Evolutionary conservation across 2,113 vertebrate genomes (phyloP), one percentile per base, ranked within the genome.

Genomic region (Columba janthina): DNA sequence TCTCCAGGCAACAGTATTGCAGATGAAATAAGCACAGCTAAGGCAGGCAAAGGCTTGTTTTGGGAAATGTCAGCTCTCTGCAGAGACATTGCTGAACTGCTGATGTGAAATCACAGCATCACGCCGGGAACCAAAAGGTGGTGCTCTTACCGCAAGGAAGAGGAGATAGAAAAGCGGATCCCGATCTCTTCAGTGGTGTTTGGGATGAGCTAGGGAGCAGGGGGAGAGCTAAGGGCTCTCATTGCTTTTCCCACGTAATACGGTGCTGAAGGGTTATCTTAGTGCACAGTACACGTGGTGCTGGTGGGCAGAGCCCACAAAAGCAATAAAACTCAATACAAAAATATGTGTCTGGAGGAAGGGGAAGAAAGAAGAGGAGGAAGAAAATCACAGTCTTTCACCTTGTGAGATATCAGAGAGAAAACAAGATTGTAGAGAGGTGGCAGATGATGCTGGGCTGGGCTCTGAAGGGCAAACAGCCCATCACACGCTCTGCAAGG

Each of bases 91-190:
- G 0, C 36, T 19, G 86, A 53, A 58, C 13, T 3, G 11, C 78
- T 22, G 24, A 5, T 14, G 15, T 0, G 8, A 71, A 89, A 75
- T 20, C 38, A 11, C 19, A 61, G 61, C 64, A 17, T 40, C 4
- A 1, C 12, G 10, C 9, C 1, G 1, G 15, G 18, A 78, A 32
- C 95, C 98, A 72, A 90, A 70, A 98, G 98, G 85, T 96, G 98
- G 98, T 96, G 95, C 98, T 98, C 61, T 96, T 91, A 74, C 88
- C 74, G 65, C 85, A 82, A 84, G 79, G 57, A 90, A 65, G 10
- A 89, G 13, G 29, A 38, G 10, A 38, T 8, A 2, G 57, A 46
- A 54, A 71, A 2, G 32, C 4, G 4, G 2, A 18, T 76, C 15
- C 8, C 2, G 0, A 2, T 24, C 8, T 44, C 29, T 71, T 48